These are phyloP conservation scores for Oxyura jamaicensis DNA, from an alignment of 2,113 vertebrate genomes.

Conservation along the genomic window DNA sequence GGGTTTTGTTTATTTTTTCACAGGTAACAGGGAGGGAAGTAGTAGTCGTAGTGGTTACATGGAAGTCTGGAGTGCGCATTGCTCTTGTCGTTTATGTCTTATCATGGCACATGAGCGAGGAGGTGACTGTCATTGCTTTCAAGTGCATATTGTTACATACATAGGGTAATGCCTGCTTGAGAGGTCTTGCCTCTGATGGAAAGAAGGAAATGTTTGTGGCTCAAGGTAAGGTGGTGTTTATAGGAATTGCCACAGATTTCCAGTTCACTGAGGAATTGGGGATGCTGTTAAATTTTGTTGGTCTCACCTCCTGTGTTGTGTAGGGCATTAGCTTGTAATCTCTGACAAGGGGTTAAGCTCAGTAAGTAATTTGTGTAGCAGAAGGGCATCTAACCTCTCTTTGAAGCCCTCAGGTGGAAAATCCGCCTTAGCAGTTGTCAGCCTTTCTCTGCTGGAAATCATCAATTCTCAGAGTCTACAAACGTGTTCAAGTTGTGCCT, in stretches of 20 bases:
- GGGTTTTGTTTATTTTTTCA: not conserved
- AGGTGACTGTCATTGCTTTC: not conserved
- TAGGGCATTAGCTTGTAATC: not conserved
- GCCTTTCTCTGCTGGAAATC: not conserved
- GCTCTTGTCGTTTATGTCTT: not conserved
- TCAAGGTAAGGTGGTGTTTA: fast-evolving
- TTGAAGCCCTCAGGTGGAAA: not conserved
- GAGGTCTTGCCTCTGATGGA: not conserved
- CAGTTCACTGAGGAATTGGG: not conserved
- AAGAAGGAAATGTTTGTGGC: not conserved
- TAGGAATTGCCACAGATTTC: not conserved
- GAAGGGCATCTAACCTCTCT: not conserved
- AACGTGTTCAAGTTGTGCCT: not conserved
- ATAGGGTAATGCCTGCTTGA: not conserved
- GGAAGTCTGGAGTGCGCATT: not conserved
- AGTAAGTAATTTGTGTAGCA: not conserved
- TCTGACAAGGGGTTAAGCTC: not conserved
- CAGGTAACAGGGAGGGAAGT: not conserved
- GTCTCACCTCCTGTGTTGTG: not conserved
- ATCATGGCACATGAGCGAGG: fast-evolving
- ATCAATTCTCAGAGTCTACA: not conserved
- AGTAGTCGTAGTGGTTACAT: not conserved
- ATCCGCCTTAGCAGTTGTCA: not conserved
- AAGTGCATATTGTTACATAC: not conserved
- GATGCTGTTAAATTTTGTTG: not conserved